phyloP scores from a whole-genome alignment of 2,797 vertebrate species.

The Sebastes reedi region DNA sequence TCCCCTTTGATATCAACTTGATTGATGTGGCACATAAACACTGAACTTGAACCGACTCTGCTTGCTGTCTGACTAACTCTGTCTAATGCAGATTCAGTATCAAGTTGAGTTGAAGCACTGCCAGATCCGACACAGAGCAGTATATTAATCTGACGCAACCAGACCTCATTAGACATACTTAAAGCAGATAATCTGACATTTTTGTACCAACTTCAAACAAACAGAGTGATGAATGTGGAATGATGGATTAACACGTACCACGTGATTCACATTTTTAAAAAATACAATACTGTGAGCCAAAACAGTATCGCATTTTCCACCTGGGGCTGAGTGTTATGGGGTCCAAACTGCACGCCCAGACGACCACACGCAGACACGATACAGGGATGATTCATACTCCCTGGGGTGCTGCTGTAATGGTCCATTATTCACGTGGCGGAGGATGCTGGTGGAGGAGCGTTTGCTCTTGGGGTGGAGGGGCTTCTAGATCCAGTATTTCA shows the following conservation, averaged over 20 bases:
- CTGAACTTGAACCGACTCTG: neutral
- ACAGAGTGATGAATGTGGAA: neutral
- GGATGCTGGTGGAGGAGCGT: slow-evolving; percentile 29
- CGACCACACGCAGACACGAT: slow-evolving; percentile 73
- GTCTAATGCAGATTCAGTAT: slow-evolving; percentile 9
- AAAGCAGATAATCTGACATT: slow-evolving; percentile 21
- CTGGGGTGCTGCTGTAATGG: slow-evolving; percentile 57
- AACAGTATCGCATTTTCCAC: slow-evolving; percentile 49
- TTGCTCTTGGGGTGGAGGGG: slow-evolving; percentile 1
- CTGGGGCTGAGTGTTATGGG: slow-evolving; percentile 31
- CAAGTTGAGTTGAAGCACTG: neutral
- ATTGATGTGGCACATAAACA: slow-evolving; percentile 17
- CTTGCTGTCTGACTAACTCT: neutral
- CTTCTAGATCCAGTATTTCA: slow-evolving; percentile 27
- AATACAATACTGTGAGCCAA: slow-evolving; percentile 2
- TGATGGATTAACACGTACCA: slow-evolving; percentile 1
- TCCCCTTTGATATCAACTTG: neutral
- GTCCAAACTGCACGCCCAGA: slow-evolving; percentile 45
- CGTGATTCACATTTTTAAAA: slow-evolving; percentile 5
- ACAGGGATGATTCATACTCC: slow-evolving; percentile 64
- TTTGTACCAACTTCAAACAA: slow-evolving; percentile 16
- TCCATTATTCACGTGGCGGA: slow-evolving; percentile 63
- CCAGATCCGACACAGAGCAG: slow-evolving; percentile 5
- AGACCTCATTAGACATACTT: neutral
- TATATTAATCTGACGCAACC: slow-evolving; percentile 1